Percentiles rank a stretch among this genome's conserved stretches.
Conservation (phyloP, 2,797 vertebrate genomes). For the Champsocephalus gunnari region DNA sequence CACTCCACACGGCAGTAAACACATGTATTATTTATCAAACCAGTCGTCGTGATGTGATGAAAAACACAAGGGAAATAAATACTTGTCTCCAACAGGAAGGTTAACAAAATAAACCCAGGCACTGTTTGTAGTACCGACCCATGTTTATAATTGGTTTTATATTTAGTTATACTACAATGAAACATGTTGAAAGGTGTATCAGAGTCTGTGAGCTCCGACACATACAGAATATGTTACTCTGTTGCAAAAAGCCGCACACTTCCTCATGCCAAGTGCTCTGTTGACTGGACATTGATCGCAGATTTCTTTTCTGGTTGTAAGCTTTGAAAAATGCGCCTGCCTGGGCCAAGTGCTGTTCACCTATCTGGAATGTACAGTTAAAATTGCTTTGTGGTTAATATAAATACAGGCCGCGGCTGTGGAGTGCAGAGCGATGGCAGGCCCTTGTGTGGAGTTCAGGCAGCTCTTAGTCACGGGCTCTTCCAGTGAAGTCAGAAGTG, state of each 20-base stretch:
- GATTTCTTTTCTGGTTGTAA: constrained; percentile 66
- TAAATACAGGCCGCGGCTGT: constrained; percentile 75
- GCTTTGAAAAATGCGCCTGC: constrained; percentile 76
- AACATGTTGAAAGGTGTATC: constrained; percentile 75
- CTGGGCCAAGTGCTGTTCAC: constrained; percentile 80
- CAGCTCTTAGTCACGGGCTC: constrained; percentile 54
- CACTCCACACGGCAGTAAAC: constrained; percentile 71
- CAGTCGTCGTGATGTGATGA: constrained; percentile 62
- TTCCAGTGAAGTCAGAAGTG: constrained; percentile 41
- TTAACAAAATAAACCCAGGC: constrained; percentile 34
- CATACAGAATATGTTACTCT: constrained; percentile 79
- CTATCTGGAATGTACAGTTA: constrained; percentile 86
- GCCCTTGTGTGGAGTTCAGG: constrained; percentile 49
- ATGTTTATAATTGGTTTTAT: constrained; percentile 81
- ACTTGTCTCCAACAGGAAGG: constrained; percentile 43
- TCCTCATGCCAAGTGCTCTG: constrained; percentile 76
- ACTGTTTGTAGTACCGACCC: constrained; percentile 69
- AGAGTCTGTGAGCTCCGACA: constrained; percentile 75
- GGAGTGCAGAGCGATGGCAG: constrained; percentile 67
- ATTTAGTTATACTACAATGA: constrained; percentile 76
- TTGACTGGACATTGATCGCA: constrained; percentile 75
- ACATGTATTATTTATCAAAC: constrained; percentile 79
- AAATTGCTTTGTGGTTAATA: constrained; percentile 80
- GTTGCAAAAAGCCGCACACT: constrained; percentile 68
- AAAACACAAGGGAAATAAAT: constrained; percentile 62